These are phyloP conservation scores for Sus scrofa DNA, from an alignment of 2,113 vertebrate species.

Conservation along the genomic window DNA sequence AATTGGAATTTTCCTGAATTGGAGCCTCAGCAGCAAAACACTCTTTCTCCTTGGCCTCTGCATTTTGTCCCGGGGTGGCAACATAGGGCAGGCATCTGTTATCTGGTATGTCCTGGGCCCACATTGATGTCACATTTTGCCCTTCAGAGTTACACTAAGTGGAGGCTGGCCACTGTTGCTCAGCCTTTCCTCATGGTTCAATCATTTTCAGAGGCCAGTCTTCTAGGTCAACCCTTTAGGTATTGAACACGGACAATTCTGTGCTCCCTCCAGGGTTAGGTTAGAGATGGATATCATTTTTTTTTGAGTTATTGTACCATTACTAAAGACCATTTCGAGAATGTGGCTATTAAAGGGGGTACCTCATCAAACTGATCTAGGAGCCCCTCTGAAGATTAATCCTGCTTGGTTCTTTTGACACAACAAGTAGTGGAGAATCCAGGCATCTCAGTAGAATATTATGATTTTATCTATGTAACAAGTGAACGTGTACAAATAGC, in stretches of 20 bases:
- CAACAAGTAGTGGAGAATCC: neutral
- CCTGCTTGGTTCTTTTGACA: neutral
- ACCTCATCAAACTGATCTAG: neutral
- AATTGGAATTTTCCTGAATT: neutral
- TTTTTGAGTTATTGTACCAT: neutral
- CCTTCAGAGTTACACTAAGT: neutral
- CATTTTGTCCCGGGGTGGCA: neutral
- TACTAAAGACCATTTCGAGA: slow-evolving; percentile 5
- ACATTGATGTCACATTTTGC: neutral
- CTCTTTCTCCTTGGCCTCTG: neutral
- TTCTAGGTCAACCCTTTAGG: neutral
- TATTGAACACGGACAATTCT: neutral
- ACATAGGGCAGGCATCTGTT: neutral
- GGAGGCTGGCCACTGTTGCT: neutral
- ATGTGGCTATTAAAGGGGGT: neutral
- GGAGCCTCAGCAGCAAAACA: neutral
- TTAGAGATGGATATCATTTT: neutral
- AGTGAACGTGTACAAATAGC: neutral
- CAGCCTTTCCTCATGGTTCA: neutral
- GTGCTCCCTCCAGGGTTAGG: neutral
- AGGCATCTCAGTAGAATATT: neutral
- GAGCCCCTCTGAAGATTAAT: neutral
- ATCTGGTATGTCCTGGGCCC: neutral
- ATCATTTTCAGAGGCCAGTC: neutral
- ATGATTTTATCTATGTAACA: neutral